These are phyloP conservation scores for Cavia aperea DNA, from an alignment of 2,113 vertebrate species.

Conservation along the genomic window DNA sequence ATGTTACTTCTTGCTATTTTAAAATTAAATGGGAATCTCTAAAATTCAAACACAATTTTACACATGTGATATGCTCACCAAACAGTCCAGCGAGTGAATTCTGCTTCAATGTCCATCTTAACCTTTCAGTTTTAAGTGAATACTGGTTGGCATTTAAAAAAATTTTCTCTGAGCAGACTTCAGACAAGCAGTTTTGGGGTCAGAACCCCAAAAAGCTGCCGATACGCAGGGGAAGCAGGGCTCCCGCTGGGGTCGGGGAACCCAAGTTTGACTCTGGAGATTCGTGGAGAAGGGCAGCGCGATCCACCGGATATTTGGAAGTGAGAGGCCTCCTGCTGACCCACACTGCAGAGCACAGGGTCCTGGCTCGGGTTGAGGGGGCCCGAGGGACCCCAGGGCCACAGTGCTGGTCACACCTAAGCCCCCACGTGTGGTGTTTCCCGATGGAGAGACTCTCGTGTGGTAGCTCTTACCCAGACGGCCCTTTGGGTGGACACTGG, in stretches of 20 bases:
- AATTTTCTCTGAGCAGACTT: neutral
- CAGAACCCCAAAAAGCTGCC: neutral
- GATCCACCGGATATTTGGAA: too few relatives aligned
- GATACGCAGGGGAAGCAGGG: neutral
- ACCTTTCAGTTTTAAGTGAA: neutral
- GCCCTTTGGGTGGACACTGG: neutral
- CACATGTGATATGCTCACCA: neutral
- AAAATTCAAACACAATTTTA: neutral
- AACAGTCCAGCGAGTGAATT: neutral
- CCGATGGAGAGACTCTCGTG: neutral
- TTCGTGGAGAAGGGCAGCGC: neutral
- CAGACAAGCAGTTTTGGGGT: too few relatives aligned
- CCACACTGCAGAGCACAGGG: fast-evolving
- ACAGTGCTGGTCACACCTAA: fast-evolving
- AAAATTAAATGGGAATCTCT: neutral
- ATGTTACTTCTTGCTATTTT: neutral
- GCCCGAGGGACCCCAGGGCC: neutral
- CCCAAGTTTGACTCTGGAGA: neutral
- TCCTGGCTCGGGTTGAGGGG: too few relatives aligned
- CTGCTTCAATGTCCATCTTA: neutral
- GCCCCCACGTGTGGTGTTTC: neutral
- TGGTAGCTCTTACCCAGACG: too few relatives aligned
- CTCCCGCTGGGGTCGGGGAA: too few relatives aligned
- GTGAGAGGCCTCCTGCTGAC: neutral
- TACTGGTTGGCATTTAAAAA: neutral